Evolutionary conservation across 2,113 vertebrate genomes (phyloP), one percentile per base, ranked within the genome.

Genomic region (Desmodus rotundus): DNA sequence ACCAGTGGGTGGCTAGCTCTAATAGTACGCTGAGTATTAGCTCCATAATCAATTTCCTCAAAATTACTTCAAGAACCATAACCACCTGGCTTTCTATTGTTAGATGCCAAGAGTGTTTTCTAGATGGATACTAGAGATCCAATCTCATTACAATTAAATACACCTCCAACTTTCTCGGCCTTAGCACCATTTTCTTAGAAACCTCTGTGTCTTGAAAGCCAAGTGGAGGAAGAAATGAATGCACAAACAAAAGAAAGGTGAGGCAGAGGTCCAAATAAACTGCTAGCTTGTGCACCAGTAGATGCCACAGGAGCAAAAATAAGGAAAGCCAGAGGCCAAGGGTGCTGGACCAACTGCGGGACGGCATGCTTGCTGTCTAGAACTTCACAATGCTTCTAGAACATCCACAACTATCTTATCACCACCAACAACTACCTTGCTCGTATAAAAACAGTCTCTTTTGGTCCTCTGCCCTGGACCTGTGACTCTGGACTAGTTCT

Each of bases 191-290:
- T 16, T 77, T 89, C 56, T 14, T 63, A 63, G 43, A 50, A 89
- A 77, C 87, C 56, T 89, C 43, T 8, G 5, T 17, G 22, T 16
- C 56, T 14, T 63, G 16, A 89, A 43, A 77, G 33, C 24, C 43
- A 65, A 63, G 24, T 31, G 43, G 43, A 77, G 2, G 16, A 77
- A 65, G n/a, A 77, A 89, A 13, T 4, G 4, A 77, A 50, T 50
- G 99, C 99, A 99, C 97, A 99, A 99, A 28, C 31, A 11, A 22
- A 52, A 50, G 99, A 97, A 99, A 99, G 99, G 99, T 99, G 99
- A 99, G 99, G 98, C 99, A 99, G 98, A 99, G 99, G 98, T 99
- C 99, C 56, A 99, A 99, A 98, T 99, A 98, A 98, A 76, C 87
- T 9, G 20, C 28, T 8, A 22, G 43, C n/a, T 0, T 8, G 74